Evolutionary conservation across 1,140 invertebrate genomes (phyloP).

Genomic region (Hypsibius dujardini): DNA sequence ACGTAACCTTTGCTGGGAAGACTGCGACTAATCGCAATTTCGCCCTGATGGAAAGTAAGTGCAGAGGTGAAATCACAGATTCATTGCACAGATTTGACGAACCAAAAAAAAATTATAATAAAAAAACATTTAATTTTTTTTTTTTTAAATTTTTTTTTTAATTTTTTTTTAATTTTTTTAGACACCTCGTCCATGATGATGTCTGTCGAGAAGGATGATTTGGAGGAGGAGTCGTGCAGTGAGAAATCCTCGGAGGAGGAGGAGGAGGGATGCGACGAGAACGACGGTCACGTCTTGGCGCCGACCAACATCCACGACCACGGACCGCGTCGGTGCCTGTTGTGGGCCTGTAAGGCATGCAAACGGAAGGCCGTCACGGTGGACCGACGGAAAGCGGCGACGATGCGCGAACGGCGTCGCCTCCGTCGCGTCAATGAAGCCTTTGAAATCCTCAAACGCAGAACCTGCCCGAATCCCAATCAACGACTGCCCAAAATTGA

Average conservation of each 20-base stretch:
- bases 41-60: too few relatives aligned
- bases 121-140: too few relatives aligned
- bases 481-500: constrained; percentile 91
- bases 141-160: too few relatives aligned
- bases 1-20: too few relatives aligned
- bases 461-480: constrained; percentile 81
- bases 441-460: constrained; percentile 75
- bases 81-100: too few relatives aligned
- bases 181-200: too few relatives aligned
- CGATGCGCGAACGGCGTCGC: constrained; percentile 70
- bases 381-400: constrained; percentile 85
- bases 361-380: constrained; percentile 83
- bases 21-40: too few relatives aligned
- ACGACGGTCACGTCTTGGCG: constrained; percentile 34
- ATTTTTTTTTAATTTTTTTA: too few relatives aligned
- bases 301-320: constrained; percentile 31
- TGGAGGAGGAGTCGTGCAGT: background rate
- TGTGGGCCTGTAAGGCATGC: constrained; percentile 90
- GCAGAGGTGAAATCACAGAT: too few relatives aligned
- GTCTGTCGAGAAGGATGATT: background rate
- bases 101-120: too few relatives aligned
- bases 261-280: constrained; percentile 25
- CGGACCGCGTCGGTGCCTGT: constrained; percentile 50
- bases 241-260: background rate
- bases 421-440: constrained; percentile 90